These are phyloP conservation scores for Monoplex corrugatus DNA, from an alignment of 2,888 invertebrate species.

Conservation along the genomic window DNA sequence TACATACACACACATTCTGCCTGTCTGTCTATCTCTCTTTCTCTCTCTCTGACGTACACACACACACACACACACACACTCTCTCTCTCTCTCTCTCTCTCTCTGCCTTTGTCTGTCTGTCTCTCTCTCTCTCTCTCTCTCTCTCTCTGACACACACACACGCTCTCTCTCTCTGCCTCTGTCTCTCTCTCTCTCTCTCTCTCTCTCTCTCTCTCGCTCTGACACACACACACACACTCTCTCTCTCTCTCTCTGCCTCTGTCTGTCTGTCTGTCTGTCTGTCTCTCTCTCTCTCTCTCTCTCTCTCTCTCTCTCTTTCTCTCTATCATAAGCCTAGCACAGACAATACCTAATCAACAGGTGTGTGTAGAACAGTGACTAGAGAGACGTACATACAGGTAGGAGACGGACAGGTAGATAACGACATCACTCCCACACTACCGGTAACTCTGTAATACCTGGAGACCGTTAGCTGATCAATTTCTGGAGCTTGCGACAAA, in stretches of 20 bases:
- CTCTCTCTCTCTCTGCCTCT: background rate
- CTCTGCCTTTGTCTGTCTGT: background rate
- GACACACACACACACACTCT: no score
- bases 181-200: background rate
- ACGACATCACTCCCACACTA: no score
- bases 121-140: background rate
- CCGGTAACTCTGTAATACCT: no score
- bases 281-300: background rate
- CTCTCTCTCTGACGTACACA: background rate
- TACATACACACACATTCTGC: no score
- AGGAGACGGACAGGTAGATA: no score
- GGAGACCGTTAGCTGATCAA: no score
- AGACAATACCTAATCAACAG: no score
- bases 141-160: background rate
- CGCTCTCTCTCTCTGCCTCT: background rate
- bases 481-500: no score
- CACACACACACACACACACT: background rate
- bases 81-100: background rate
- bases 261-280: background rate
- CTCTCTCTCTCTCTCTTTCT: background rate
- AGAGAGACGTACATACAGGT: no score
- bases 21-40: background rate
- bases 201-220: no score
- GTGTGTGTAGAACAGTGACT: no score
- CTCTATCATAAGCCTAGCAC: no score